Evolutionary conservation across 2,888 invertebrate species (phyloP), one percentile per base, ranked within the genome.

Genomic region (Melanotus villosus): DNA sequence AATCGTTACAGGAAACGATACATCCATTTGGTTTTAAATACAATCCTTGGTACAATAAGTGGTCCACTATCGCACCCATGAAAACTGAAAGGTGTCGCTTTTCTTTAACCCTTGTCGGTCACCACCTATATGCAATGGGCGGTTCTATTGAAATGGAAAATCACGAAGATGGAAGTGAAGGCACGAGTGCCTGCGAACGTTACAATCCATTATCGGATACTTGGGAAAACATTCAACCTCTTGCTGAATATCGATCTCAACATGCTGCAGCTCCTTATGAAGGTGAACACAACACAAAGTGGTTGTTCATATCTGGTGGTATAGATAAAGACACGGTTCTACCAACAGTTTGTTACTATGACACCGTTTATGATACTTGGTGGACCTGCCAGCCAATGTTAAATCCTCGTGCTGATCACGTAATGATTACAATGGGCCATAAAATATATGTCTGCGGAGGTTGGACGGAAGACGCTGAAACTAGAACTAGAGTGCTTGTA

Each of bases 21-120:
- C 92, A 92, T 84, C 91, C 91, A 0, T 92, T 91, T 80, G 92
- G 92, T 0, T 92, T 92, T 80, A 87, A 89, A 68, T 85, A 82
- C 70, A 82, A 80, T 70, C 90, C 92, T 0, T 83, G 88, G 21
- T 86, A 85, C 21, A 87, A 90, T 77, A 87, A 88, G 71, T 93
- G 92, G 92, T 86, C 87, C 4, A 90, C 90, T 3, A 90, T 92
- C 78, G 88, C 91, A 1, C 89, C 91, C 9, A 89, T 91, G 87
- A 87, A 89, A 74, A 84, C 88, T 52, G 91, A 91, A 79, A 84
- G 91, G 30, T 91, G 91, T 75, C 85, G 91, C 4, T 91, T 91
- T 80, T 90, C 90, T 0, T 81, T 91, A 54, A 90, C 89, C 77
- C 89, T 89, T 0, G 86, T 90, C 34, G 84, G 81, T 10, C 82